Evolutionary conservation across 1,140 invertebrate species (phyloP).

Genomic region (Nephotettix cincticeps): DNA sequence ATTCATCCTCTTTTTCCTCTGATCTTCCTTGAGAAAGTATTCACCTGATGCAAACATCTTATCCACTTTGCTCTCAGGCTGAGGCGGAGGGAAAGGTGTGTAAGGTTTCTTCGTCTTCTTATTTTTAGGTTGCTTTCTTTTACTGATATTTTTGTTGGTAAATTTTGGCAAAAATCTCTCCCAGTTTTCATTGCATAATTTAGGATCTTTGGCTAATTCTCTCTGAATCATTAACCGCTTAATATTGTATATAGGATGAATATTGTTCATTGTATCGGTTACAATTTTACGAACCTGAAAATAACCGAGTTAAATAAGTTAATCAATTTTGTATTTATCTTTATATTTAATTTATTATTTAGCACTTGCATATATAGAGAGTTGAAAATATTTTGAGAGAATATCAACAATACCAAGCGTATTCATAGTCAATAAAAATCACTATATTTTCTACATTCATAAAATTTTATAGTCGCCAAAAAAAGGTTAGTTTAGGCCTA

Average conservation of each 20-base stretch:
- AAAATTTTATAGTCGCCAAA: no score
- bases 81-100: conserved; percentile 96
- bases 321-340: no score
- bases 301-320: no score
- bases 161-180: conserved; percentile 96
- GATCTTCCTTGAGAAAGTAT: conserved; percentile 90
- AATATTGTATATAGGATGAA: conserved; percentile 99
- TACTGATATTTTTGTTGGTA: conserved; percentile 86
- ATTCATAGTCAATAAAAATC: no score
- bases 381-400: no score
- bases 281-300: conserved; percentile 81
- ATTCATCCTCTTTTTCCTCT: conserved; percentile 69
- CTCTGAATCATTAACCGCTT: conserved; percentile 98
- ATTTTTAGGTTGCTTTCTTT: conserved; percentile 82
- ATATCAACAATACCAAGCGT: no score
- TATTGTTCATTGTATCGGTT: conserved; percentile 97
- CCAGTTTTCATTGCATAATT: conserved; percentile 94
- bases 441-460: no score
- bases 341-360: no score
- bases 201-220: conserved; percentile 90
- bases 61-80: conserved; percentile 91
- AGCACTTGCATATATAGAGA: no score
- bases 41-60: conserved; percentile 92
- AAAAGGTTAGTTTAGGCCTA: no score
- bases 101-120: conserved; percentile 86